Conservation (phyloP, 2,888 invertebrate genomes). For the Saturnia pavonia region DNA sequence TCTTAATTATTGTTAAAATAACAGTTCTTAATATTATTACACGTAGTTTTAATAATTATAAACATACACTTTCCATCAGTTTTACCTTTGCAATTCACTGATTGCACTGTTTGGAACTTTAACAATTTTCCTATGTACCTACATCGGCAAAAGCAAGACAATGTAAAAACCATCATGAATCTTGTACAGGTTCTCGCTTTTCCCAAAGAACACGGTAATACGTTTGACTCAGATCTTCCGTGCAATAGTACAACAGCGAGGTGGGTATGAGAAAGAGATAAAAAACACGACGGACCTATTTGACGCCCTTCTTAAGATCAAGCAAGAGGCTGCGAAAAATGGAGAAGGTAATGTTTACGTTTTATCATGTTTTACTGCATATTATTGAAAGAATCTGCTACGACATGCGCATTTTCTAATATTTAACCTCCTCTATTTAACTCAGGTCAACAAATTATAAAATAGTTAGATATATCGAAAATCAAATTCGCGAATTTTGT, state of each 20-base stretch:
- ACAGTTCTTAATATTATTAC: too few species aligned
- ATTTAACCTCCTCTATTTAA: too few species aligned
- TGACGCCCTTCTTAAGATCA: neutral
- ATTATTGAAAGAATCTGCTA: neutral
- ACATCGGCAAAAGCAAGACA: neutral
- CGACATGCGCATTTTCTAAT: too few species aligned
- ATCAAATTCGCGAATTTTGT: too few species aligned
- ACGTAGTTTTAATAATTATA: neutral
- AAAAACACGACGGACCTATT: neutral
- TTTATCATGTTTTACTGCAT: neutral
- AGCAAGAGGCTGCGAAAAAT: neutral
- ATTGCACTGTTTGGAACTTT: too few species aligned
- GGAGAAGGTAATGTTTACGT: slow-evolving; percentile 12
- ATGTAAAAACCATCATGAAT: neutral
- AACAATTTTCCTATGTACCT: neutral
- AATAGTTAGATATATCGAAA: too few species aligned
- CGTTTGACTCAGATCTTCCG: neutral
- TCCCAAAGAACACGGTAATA: neutral
- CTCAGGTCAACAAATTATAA: too few species aligned
- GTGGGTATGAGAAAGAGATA: neutral
- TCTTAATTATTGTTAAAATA: too few species aligned
- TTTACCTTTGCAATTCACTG: too few species aligned
- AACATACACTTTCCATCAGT: too few species aligned
- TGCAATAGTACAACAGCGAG: neutral
- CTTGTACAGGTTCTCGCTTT: neutral